These are phyloP conservation scores for Thamnophis sirtalis DNA, from an alignment of 2,113 vertebrate genomes.

Conservation along the genomic window DNA sequence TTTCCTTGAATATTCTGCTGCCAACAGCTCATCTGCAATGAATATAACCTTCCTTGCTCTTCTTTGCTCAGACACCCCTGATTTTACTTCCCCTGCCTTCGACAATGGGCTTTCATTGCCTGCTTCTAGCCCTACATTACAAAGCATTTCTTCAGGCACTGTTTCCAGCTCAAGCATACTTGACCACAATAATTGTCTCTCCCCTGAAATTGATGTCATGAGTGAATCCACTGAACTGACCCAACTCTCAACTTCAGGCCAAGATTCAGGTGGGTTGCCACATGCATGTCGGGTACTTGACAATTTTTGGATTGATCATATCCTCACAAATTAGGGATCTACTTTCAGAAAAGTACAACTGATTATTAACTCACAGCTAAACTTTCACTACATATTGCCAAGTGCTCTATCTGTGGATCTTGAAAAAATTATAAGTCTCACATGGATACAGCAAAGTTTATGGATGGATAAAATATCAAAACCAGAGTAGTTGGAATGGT, in stretches of 20 bases:
- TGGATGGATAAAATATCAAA: not conserved
- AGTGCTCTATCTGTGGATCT: not conserved
- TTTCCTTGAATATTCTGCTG: not conserved
- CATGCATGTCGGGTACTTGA: not conserved
- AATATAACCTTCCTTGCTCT: conserved; percentile 17
- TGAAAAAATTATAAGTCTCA: not conserved
- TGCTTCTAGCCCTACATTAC: conserved; percentile 13
- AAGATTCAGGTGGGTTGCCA: conserved; percentile 21
- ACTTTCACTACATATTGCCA: not conserved
- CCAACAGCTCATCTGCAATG: not conserved
- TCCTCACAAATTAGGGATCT: not conserved
- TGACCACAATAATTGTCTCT: conserved; percentile 8
- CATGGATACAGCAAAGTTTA: not conserved
- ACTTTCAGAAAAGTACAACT: not conserved
- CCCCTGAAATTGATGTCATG: conserved; percentile 10
- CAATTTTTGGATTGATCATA: not conserved
- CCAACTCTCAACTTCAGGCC: not conserved
- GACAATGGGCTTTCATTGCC: conserved; percentile 1
- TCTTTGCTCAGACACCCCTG: conserved; percentile 26
- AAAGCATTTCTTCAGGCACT: not conserved
- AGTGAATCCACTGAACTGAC: not conserved
- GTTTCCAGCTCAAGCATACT: conserved; percentile 21
- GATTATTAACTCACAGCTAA: not conserved
- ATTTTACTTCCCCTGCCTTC: not conserved
- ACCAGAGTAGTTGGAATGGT: not conserved